phyloP scores from a whole-genome alignment of 35 echinoderm and acorn worm species.

The Ptychodera flava region DNA sequence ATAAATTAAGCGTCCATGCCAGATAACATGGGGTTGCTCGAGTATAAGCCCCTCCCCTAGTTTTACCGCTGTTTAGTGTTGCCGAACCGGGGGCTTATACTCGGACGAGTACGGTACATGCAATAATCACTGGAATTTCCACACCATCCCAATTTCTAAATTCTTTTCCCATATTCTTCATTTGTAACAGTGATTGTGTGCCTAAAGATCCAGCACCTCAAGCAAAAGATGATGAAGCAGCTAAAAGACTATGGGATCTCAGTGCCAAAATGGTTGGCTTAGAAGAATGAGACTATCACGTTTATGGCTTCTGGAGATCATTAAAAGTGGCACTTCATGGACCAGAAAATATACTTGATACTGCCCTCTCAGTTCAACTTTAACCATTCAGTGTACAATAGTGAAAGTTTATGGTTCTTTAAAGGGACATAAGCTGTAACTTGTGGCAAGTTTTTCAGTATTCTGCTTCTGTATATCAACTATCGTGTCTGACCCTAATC shows the following conservation, averaged over 20 bases:
- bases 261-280: constrained; percentile 67
- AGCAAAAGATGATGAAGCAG: constrained; percentile 36
- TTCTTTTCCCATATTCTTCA: background rate
- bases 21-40: background rate
- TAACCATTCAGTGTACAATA: too few relatives aligned
- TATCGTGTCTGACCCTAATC: too few relatives aligned
- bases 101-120: too few relatives aligned
- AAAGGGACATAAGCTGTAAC: too few relatives aligned
- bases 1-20: background rate
- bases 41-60: background rate
- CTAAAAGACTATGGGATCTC: constrained; percentile 66
- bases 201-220: constrained; percentile 15
- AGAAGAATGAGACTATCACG: constrained; percentile 26
- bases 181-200: constrained; percentile 53
- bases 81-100: background rate
- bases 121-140: too few relatives aligned
- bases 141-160: background rate
- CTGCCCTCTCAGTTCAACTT: too few relatives aligned
- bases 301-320: too few relatives aligned
- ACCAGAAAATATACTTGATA: too few relatives aligned
- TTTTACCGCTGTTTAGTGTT: background rate
- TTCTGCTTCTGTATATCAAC: too few relatives aligned
- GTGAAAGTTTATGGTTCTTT: too few relatives aligned
- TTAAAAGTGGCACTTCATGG: too few relatives aligned
- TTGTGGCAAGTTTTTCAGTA: too few relatives aligned